Base-by-base conservation (phyloP, 2,113 vertebrate genomes). In the Crotalus viridis region DNA sequence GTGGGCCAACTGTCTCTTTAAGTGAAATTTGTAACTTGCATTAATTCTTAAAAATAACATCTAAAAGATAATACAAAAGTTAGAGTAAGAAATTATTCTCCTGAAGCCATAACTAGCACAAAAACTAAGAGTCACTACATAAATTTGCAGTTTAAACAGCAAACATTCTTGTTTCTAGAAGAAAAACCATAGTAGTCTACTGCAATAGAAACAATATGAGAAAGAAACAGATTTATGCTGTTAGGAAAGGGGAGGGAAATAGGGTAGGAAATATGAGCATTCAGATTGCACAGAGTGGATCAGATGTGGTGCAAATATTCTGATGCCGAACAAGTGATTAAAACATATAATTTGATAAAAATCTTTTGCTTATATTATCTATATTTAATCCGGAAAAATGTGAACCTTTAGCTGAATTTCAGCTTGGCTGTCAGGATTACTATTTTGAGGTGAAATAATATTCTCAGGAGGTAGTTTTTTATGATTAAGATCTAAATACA, bases 21-120 rank as follows among this genome's bases (percentile, higher is more conserved):
- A 97, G 96, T 99, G 99, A 91, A 99, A 96, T 96, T 99, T 99
- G 95, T 99, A 99, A 96, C 99, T 98, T 93, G 98, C 97, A 0
- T 99, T 99, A 89, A 99, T 99, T 97, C 98, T 98, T 94, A 99
- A 97, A 93, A 99, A 99, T 97, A 99, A 92, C 98, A 98, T 98
- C 99, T 99, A 96, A 48, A 94, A 96, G 93, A 93, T 88, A 93
- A 33, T 92, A 96, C 0, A 95, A 74, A 81, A 39, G n/a, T 74
- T 33, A 74, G 15, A 39, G 61, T 39, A 94, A 87, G 43, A 59
- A 48, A 10, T 59, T 90, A 74, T 74, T 81, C 5, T 33, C 33
- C 33, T 81, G n/a, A 81, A 81, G 19, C 69, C 1, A 39, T 46
- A 22, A 39, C 33, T 19, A 86, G 46, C 85, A 61, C 85, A 87